Conservation (phyloP, 2,113 vertebrate species). For the Chloropsis cyanopogon region DNA sequence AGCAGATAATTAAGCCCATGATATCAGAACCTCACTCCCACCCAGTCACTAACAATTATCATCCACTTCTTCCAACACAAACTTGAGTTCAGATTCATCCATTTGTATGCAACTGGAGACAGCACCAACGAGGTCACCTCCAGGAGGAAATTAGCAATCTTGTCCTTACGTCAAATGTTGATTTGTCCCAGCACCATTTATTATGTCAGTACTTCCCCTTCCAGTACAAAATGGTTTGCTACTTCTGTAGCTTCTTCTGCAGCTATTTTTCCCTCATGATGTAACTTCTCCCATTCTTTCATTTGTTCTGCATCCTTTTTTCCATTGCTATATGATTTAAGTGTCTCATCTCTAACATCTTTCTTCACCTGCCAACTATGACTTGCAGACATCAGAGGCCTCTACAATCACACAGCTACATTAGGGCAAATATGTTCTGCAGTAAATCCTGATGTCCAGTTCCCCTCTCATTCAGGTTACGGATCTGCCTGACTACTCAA, state of each 20-base stretch:
- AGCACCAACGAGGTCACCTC: not conserved
- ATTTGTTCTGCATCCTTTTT: conserved; percentile 7
- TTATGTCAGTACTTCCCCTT: not conserved
- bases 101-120: not conserved
- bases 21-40: not conserved
- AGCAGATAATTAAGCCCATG: not conserved
- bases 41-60: not conserved
- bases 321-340: not conserved
- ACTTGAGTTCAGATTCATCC: not conserved
- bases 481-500: not conserved
- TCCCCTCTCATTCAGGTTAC: not conserved
- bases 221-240: not conserved
- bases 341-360: not conserved
- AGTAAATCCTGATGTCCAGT: not conserved
- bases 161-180: not conserved
- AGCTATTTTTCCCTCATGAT: not conserved
- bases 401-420: not conserved
- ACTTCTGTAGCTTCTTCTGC: not conserved
- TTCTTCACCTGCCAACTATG: not conserved
- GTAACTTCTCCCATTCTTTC: not conserved
- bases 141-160: conserved; percentile 5
- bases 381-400: not conserved
- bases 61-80: not conserved
- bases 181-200: not conserved
- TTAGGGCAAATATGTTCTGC: not conserved